Evolutionary conservation across 1,140 invertebrate genomes (phyloP).

Genomic region (Proctacanthus coquilletti): DNA sequence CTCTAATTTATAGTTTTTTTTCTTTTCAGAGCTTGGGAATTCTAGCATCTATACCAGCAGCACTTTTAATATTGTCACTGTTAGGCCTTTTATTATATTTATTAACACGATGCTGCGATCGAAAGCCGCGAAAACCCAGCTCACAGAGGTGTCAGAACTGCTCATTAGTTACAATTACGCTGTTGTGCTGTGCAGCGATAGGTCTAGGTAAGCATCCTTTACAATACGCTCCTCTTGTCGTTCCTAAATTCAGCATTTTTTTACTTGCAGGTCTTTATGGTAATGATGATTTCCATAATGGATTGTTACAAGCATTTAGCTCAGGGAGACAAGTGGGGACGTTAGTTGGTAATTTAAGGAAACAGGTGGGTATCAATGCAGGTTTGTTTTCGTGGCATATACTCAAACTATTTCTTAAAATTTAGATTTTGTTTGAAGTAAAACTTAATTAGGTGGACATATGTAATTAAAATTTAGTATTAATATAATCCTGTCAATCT

Average conservation of each 20-base stretch:
- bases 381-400: no score
- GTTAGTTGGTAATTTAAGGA: constrained; percentile 53
- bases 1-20: neutral
- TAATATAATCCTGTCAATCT: no score
- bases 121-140: constrained; percentile 61
- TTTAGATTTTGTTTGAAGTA: no score
- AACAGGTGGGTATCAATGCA: constrained; percentile 43
- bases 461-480: no score
- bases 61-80: constrained; percentile 75
- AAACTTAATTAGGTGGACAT: no score
- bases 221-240: no score
- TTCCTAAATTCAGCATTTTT: no score
- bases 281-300: constrained; percentile 86
- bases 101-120: constrained; percentile 84
- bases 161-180: constrained; percentile 62
- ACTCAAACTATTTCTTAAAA: no score
- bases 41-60: constrained; percentile 75
- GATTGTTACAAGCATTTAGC: constrained; percentile 59
- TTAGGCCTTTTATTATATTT: constrained; percentile 77
- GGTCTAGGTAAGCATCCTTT: constrained; percentile 38
- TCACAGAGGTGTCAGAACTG: constrained; percentile 60
- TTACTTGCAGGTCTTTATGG: constrained; percentile 59
- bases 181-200: constrained; percentile 64
- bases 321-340: constrained; percentile 62
- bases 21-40: constrained; percentile 72